phyloP scores from a whole-genome alignment of 2,888 invertebrate genomes.

The Morinoia aosen region DNA sequence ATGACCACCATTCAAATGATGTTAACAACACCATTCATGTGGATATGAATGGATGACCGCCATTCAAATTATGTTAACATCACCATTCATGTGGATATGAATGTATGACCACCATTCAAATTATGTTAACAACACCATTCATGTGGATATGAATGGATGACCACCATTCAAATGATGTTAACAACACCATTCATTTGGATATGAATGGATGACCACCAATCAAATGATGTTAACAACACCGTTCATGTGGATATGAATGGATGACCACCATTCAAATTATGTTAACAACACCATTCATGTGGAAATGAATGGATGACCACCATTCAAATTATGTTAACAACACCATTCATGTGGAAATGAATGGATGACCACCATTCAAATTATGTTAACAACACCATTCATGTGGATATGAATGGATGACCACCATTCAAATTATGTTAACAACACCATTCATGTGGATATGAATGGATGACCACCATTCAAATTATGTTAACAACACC shows the following conservation, averaged over 20 bases:
- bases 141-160: neutral
- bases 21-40: neutral
- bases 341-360: neutral
- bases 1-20: no score
- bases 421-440: neutral
- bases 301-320: neutral
- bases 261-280: no score
- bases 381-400: constrained; percentile 20
- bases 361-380: no score
- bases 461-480: no score
- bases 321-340: neutral
- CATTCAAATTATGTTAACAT: neutral
- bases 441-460: neutral
- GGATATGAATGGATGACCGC: neutral
- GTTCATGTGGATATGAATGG: neutral
- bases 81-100: neutral
- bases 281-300: neutral
- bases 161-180: neutral
- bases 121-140: constrained; percentile 20
- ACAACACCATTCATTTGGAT: neutral
- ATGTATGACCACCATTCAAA: no score
- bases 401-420: neutral
- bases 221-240: constrained; percentile 12
- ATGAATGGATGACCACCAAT: no score
- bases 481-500: constrained; percentile 12